These are phyloP conservation scores for Pelvicachromis taeniatus DNA, from an alignment of 2,113 vertebrate genomes.

Conservation along the genomic window DNA sequence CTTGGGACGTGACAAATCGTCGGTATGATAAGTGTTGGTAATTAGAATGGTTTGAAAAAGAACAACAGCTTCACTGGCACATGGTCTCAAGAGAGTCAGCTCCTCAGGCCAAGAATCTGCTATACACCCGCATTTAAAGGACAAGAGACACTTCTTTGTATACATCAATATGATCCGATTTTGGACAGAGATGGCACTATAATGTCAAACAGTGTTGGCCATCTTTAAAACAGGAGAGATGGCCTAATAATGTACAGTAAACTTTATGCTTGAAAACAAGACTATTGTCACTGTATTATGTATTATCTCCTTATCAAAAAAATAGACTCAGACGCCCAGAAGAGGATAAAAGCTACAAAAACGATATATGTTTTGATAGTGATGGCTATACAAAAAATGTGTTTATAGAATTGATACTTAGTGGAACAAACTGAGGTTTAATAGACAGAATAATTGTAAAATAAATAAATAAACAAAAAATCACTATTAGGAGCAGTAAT, in stretches of 20 bases:
- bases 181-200: neutral
- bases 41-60: neutral
- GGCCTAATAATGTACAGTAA: neutral
- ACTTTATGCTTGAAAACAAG: neutral
- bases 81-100: neutral
- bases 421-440: neutral
- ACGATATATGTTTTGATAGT: neutral
- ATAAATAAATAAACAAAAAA: neutral
- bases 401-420: neutral
- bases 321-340: neutral
- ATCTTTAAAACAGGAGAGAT: neutral
- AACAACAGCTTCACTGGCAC: neutral
- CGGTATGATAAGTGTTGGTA: too few relatives aligned
- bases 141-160: neutral
- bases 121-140: neutral
- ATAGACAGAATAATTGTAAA: neutral
- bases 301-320: neutral
- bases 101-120: neutral
- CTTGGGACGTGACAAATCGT: too few relatives aligned
- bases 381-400: neutral
- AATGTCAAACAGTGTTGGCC: neutral
- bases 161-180: neutral
- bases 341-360: neutral
- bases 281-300: neutral
- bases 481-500: neutral